Conservation (phyloP, 1,140 invertebrate species). For the Euura lappo region DNA sequence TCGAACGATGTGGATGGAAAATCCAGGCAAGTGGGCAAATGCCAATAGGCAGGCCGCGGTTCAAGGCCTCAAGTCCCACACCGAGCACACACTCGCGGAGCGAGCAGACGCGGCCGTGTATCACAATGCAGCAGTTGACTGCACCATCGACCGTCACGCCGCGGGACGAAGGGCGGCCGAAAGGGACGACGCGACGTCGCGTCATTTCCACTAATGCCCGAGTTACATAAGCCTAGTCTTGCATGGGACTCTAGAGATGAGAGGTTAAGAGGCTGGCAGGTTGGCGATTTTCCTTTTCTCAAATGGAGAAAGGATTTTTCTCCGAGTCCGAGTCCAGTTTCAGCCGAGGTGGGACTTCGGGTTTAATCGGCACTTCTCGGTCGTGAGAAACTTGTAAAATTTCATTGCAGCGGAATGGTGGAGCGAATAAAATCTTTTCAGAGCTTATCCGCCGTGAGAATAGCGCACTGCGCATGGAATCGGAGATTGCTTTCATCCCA, state of each 20-base stretch:
- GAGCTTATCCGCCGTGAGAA: not conserved
- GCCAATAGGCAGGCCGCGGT: too few species aligned
- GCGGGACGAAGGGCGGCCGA: conserved; percentile 1
- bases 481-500: conserved; percentile 2
- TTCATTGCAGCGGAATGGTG: not conserved
- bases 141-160: conserved; percentile 25
- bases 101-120: conserved; percentile 6
- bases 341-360: too few species aligned
- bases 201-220: conserved; percentile 26
- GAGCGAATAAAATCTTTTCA: not conserved
- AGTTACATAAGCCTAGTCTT: conserved; percentile 29
- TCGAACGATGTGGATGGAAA: conserved; percentile 54
- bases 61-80: not conserved
- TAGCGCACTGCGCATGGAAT: not conserved
- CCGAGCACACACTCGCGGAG: too few species aligned
- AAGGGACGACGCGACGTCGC: conserved; percentile 1
- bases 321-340: too few species aligned
- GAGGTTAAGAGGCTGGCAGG: too few species aligned
- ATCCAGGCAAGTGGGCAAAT: conserved; percentile 60
- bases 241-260: too few species aligned
- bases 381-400: not conserved
- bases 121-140: conserved; percentile 23
- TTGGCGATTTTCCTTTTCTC: too few species aligned
- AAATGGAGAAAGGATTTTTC: too few species aligned
- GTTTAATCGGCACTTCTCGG: too few species aligned